Percentiles rank a stretch among this genome's conserved stretches.
Conservation (phyloP, 1,140 invertebrate species). For the Belonocnema kinseyi region DNA sequence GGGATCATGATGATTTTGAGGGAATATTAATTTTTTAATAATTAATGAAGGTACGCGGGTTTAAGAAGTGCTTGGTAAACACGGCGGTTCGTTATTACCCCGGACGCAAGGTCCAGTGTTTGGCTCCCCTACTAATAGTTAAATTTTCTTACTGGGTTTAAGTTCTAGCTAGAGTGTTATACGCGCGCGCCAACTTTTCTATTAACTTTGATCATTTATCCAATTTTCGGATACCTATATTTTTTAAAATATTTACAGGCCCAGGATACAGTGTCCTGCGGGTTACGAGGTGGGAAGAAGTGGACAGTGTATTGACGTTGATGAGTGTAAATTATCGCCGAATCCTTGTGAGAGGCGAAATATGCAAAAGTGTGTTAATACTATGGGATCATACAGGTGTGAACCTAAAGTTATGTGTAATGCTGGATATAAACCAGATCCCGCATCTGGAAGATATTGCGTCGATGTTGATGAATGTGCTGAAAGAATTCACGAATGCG, state of each 20-base stretch:
- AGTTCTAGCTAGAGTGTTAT: too few species aligned
- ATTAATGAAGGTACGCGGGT: too few species aligned
- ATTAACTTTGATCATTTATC: too few species aligned
- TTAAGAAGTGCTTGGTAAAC: too few species aligned
- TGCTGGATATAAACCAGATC: constrained; percentile 82
- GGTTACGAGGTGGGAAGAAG: constrained; percentile 62
- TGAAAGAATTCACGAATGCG: constrained; percentile 81
- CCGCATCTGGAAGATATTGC: constrained; percentile 65
- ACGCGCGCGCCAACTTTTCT: too few species aligned
- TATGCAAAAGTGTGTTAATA: constrained; percentile 76
- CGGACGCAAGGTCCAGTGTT: too few species aligned
- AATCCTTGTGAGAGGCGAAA: constrained; percentile 57
- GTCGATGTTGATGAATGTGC: constrained; percentile 84
- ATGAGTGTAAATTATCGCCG: constrained; percentile 74
- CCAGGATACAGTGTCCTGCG: constrained; percentile 52
- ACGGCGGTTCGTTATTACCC: too few species aligned
- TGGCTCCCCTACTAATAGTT: too few species aligned
- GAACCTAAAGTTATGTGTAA: constrained; percentile 81
- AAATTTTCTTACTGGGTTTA: too few species aligned
- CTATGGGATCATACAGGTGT: constrained; percentile 78
- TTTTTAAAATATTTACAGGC: background rate
- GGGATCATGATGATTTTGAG: too few species aligned
- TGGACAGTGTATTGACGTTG: constrained; percentile 73
- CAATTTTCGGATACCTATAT: too few species aligned
- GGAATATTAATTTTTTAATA: too few species aligned